These are phyloP conservation scores for Scatophagus argus DNA, from an alignment of 2,113 vertebrate species.

Conservation along the genomic window DNA sequence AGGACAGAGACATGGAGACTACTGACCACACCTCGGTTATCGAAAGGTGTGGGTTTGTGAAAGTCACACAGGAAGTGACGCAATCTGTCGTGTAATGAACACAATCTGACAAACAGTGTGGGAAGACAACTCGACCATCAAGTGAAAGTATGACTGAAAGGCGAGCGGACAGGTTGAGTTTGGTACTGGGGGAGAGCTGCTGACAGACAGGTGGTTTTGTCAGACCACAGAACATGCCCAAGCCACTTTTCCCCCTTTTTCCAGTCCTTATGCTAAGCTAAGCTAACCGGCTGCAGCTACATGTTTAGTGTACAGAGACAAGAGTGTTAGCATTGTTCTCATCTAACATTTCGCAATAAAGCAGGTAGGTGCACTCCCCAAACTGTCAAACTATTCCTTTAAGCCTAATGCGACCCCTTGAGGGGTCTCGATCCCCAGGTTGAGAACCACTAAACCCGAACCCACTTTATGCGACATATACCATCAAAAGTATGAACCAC, in stretches of 20 bases:
- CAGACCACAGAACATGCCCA: neutral
- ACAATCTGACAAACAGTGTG: no score
- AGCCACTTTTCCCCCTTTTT: neutral
- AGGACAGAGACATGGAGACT: constrained; percentile 42
- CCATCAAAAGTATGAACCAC: neutral
- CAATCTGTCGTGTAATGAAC: neutral
- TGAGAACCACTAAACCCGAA: neutral
- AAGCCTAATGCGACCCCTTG: no score
- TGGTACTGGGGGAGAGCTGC: constrained; percentile 46
- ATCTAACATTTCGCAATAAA: neutral
- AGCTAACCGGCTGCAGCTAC: neutral
- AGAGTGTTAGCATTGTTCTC: neutral
- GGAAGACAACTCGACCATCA: neutral
- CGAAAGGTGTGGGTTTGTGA: neutral
- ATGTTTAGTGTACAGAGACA: neutral
- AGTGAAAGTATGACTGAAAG: neutral
- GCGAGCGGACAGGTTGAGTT: constrained; percentile 16
- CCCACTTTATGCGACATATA: no score
- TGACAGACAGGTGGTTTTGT: constrained; percentile 2
- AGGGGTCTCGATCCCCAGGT: neutral
- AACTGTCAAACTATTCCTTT: neutral
- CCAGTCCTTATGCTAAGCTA: neutral
- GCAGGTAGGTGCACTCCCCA: neutral
- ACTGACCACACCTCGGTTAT: neutral
- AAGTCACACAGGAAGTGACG: neutral